Conservation (phyloP, 2,888 invertebrate genomes). For the Calliphora vomitoria region DNA sequence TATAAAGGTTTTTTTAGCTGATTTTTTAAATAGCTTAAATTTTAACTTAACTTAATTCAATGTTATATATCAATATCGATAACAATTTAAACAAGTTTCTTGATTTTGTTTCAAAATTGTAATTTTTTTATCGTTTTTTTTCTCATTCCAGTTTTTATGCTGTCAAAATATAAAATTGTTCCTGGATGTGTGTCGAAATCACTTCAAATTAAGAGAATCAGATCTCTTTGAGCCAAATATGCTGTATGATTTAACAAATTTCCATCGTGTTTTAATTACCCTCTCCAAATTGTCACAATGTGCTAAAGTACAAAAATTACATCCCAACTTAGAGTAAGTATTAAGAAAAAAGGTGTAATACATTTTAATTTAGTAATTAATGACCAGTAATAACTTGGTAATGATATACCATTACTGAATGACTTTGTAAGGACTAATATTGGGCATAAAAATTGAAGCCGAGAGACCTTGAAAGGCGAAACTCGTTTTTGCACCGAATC, state of each 20-base stretch:
- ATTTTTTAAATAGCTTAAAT: no score
- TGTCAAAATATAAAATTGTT: slow-evolving; percentile 97
- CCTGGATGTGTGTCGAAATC: slow-evolving; percentile 92
- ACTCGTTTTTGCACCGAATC: no score
- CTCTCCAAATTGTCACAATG: slow-evolving; percentile 95
- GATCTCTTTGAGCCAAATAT: slow-evolving; percentile 98
- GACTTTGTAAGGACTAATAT: no score
- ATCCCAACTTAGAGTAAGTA: slow-evolving; percentile 90
- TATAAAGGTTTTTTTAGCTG: no score
- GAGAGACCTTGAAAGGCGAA: no score
- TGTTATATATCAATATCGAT: no score
- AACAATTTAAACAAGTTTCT: no score
- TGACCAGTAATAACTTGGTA: no score
- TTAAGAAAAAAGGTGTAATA: background rate
- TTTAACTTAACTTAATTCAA: no score
- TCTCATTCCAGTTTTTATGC: slow-evolving; percentile 93
- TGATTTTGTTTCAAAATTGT: background rate
- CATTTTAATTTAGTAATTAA: background rate
- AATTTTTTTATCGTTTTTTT: slow-evolving; percentile 14
- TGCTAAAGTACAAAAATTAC: slow-evolving; percentile 86
- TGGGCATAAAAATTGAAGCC: no score
- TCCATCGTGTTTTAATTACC: slow-evolving; percentile 96
- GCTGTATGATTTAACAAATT: slow-evolving; percentile 97
- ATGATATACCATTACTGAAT: no score
- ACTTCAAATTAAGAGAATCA: slow-evolving; percentile 92